Evolutionary conservation across 2,888 invertebrate genomes (phyloP), one percentile per base, ranked within the genome.

Genomic region (Ethmia dodecea): DNA sequence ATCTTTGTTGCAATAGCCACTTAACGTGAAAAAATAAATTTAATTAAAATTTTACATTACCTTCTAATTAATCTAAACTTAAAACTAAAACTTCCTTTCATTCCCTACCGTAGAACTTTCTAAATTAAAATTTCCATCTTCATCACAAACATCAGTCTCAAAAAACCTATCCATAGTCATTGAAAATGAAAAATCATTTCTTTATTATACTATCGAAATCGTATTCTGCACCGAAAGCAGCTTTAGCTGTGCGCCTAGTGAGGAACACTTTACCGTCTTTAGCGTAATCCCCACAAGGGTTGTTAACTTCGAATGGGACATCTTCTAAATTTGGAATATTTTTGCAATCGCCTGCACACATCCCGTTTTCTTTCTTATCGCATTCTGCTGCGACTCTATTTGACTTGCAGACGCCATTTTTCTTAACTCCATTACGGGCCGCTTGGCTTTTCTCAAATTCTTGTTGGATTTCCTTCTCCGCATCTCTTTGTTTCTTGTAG

Each of bases 111-210:
- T 42, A 42, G 48, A 44, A 48, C 49, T 49, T 53, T 35, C 40
- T 45, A 49, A 44, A 43, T 38, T 43, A 49, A 47, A 48, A 55
- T 49, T 47, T 46, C 60, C 60, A 54, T 60, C 56, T 48, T 63
- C 75, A 76, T 78, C 75, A 79, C 78, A 79, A 66, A 62, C 72
- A 69, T 84, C 83, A 84, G 83, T 84, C 83, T 84, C 83, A 74
- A 65, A 56, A 59, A 58, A 71, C 67, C 62, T 69, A 65, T 51
- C 52, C 65, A 49, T 52, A 52, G 43, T 59, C 57, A 61, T 62
- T 53, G 40, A 59, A 52, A 50, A 55, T 52, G 52, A 40, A 37
- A 28, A 74, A 76, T 83, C 78, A 81, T 80, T 83, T 79, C 43
- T 78, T 75, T 63, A 73, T 60, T 70, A 76, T 60, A 51, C 73